Percentiles rank a stretch among this genome's conserved stretches.
Evolutionary conservation across 1,140 invertebrate species (phyloP).

Genomic region (Luehdorfia chinensis): DNA sequence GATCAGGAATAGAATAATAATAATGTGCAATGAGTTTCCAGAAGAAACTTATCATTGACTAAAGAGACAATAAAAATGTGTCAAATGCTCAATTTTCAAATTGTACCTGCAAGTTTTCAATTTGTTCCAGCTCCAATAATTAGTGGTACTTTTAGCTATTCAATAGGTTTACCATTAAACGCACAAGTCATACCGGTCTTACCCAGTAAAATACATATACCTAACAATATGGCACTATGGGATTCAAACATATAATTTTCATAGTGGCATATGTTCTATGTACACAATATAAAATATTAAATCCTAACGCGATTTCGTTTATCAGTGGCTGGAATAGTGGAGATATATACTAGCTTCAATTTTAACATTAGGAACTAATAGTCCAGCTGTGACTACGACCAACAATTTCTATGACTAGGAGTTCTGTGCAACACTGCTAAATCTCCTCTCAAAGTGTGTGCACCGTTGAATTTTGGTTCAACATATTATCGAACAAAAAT

Average conservation of each 20-base stretch:
- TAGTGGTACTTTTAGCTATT: no score
- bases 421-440: background rate
- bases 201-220: background rate
- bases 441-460: background rate
- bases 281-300: constrained; percentile 34
- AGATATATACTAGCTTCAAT: no score
- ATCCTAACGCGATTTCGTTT: constrained; percentile 22
- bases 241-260: constrained; percentile 65
- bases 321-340: constrained; percentile 19
- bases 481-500: constrained; percentile 7
- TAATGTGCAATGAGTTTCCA: no score
- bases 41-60: no score
- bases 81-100: no score
- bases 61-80: no score
- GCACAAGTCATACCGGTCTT: no score
- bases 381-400: background rate
- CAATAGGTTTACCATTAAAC: no score
- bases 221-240: constrained; percentile 58
- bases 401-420: background rate
- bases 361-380: constrained; percentile 14
- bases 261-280: constrained; percentile 50
- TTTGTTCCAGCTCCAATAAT: no score
- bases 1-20: no score
- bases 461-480: background rate
- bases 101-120: no score